A percentile compares a stretch with the other conserved stretches of the same genome.
Evolutionary conservation across 2,113 vertebrate genomes (phyloP).

Genomic region (Forbesichthys agassizii): DNA sequence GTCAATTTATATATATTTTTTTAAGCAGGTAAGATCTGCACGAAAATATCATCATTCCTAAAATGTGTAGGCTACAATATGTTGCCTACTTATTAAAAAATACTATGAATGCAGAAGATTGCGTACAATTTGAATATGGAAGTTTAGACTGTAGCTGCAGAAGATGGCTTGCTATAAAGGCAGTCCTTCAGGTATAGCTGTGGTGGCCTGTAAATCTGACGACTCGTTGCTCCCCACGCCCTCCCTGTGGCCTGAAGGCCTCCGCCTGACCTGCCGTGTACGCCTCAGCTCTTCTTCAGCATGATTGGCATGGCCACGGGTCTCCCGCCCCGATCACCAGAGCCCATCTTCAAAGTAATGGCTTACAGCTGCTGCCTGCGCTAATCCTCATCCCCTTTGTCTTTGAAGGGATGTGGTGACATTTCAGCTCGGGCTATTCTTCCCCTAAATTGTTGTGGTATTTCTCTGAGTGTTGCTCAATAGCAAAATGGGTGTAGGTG

Average conservation of each 20-base stretch:
- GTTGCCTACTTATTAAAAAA: too few relatives aligned
- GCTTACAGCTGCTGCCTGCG: constrained; percentile 88
- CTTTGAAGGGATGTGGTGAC: constrained; percentile 75
- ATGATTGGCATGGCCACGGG: constrained; percentile 82
- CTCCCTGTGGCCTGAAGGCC: constrained; percentile 57
- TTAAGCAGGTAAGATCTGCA: too few relatives aligned
- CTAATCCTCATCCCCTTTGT: constrained; percentile 68
- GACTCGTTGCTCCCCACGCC: constrained; percentile 57
- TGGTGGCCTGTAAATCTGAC: constrained; percentile 40
- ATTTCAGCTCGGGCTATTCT: constrained; percentile 79
- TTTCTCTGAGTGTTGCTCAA: constrained; percentile 77
- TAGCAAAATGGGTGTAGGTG: constrained; percentile 66
- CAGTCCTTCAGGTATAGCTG: constrained; percentile 34
- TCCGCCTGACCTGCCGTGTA: constrained; percentile 70
- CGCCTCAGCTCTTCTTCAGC: constrained; percentile 81
- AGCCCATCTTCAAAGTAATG: constrained; percentile 89
- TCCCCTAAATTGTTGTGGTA: constrained; percentile 84
- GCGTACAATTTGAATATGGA: too few relatives aligned
- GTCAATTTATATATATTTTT: too few relatives aligned
- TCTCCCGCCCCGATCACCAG: constrained; percentile 62
- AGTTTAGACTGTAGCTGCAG: constrained; percentile 4
- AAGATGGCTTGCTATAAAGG: constrained; percentile 26
- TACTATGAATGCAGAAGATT: too few relatives aligned
- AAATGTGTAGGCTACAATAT: too few relatives aligned
- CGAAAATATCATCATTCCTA: too few relatives aligned